These are phyloP conservation scores for Megaustenia siamemsis DNA, from an alignment of 2,888 invertebrate species.

Conservation along the genomic window DNA sequence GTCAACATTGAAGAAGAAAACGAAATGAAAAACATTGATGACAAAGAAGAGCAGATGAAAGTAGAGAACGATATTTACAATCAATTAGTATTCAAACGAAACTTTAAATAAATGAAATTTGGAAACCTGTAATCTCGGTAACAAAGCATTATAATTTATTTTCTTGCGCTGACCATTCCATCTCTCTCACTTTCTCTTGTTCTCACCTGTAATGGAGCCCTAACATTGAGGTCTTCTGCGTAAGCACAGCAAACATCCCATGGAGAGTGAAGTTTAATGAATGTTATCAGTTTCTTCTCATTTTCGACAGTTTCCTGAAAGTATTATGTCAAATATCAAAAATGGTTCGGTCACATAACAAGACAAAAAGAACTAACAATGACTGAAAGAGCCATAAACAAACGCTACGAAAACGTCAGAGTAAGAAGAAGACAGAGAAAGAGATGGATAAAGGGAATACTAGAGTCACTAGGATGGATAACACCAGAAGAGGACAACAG, in stretches of 20 bases:
- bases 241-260: constrained; percentile 80
- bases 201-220: constrained; percentile 80
- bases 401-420: too few species aligned
- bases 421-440: too few species aligned
- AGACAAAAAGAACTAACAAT: too few species aligned
- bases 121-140: too few species aligned
- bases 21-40: background rate
- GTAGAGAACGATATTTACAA: background rate
- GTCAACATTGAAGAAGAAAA: too few species aligned
- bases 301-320: constrained; percentile 81
- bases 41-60: background rate
- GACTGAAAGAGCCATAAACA: too few species aligned
- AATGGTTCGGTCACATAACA: too few species aligned
- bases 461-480: too few species aligned
- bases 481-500: too few species aligned
- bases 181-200: background rate
- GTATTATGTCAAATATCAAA: constrained; percentile 20
- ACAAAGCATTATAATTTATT: too few species aligned
- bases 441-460: too few species aligned
- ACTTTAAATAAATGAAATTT: background rate
- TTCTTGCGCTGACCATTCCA: too few species aligned
- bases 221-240: constrained; percentile 80
- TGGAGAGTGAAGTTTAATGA: constrained; percentile 80
- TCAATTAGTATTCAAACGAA: background rate
- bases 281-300: constrained; percentile 80